Evolutionary conservation across 2,113 vertebrate genomes (phyloP), one percentile per base, ranked within the genome.

Genomic region (Sarotherodon lohbergeri): DNA sequence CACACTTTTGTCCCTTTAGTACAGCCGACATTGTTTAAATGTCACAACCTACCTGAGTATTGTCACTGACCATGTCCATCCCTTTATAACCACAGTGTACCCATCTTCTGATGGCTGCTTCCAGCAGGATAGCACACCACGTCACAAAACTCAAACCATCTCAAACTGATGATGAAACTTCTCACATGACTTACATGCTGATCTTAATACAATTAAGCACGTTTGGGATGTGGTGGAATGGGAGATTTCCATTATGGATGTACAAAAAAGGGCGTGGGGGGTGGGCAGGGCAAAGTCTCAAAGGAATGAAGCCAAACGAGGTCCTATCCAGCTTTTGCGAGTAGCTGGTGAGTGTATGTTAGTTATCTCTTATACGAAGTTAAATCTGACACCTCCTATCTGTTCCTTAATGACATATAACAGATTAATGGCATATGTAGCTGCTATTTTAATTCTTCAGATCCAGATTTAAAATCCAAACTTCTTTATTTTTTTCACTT

Each of bases 261-360:
- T 43, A 9, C n/a, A 24, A 71, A 71, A 24, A 71, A 24, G 16
- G 59, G 0, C 0, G 4, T 2, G 22, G 55, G 22, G 7, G 57
- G 16, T 3, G 17, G 17, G 59, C 5, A 63, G 17, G 5, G 32
- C 4, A 63, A 63, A 63, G 0, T 36, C 59, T 63, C 32, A 63
- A 36, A 63, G 32, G 59, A 63, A 36, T 2, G 17, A 63, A 36
- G 59, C 59, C 32, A 36, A 63, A 63, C 2, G 1, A 41, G 66
- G 12, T 71, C 36, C 34, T 57, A 29, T 3, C 4, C 13, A 14
- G 24, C 13, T 43, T 22, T 24, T 24, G 39, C 0, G 2, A 71
- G 41, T 16, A 17, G 13, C 2, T 24, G 13, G 13, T 46, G 68
- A 24, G 39, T 4, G 22, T 0, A 2, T 41, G 39, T 17, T 46